phyloP scores from a whole-genome alignment of 2,113 vertebrate genomes.

The Petrocephalus microphthalmus region DNA sequence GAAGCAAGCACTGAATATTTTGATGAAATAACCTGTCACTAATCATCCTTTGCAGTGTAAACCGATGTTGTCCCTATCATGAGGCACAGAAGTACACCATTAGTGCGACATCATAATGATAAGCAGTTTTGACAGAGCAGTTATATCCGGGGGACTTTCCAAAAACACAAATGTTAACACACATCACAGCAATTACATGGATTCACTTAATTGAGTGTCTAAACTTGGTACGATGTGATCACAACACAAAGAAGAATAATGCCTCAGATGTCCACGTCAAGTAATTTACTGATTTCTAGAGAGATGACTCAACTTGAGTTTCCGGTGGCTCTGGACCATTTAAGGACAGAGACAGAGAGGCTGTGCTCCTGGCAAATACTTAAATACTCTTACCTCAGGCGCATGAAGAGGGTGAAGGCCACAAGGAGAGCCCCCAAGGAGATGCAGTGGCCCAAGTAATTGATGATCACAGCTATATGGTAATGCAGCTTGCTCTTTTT shows the following conservation, averaged over 20 bases:
- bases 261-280: not conserved
- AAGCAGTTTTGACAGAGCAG: not conserved
- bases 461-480: slow-evolving; percentile 72
- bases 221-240: not conserved
- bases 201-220: too few species aligned
- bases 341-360: not conserved
- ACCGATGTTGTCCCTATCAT: not conserved
- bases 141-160: not conserved
- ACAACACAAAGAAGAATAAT: not conserved
- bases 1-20: not conserved
- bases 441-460: slow-evolving; percentile 81
- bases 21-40: not conserved
- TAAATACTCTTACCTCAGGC: slow-evolving; percentile 66
- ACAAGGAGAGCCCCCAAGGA: slow-evolving; percentile 72
- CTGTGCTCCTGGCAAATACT: not conserved
- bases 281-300: not conserved
- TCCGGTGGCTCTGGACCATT: not conserved
- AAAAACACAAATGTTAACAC: not conserved
- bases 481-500: slow-evolving; percentile 79
- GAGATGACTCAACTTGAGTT: not conserved
- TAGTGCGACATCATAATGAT: not conserved
- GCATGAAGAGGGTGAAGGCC: slow-evolving; percentile 78
- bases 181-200: not conserved
- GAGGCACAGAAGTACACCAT: not conserved
- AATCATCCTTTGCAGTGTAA: not conserved